Evolutionary conservation across 2,113 vertebrate genomes (phyloP).

Genomic region (Eclectus roratus): DNA sequence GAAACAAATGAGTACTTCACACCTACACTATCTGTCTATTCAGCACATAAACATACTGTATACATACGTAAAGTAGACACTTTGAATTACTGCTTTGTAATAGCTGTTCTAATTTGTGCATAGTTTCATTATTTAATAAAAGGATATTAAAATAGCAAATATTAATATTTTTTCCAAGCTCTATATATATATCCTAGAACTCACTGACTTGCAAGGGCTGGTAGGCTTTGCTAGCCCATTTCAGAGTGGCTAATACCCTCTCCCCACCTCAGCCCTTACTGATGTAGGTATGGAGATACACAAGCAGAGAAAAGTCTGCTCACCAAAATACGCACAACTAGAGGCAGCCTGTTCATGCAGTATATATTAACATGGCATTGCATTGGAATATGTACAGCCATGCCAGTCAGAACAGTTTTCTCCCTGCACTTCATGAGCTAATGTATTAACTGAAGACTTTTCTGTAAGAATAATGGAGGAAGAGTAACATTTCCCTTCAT

Average conservation of each 20-base stretch:
- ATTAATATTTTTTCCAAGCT: background rate
- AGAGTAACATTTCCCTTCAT: background rate
- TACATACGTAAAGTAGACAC: background rate
- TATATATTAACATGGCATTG: background rate
- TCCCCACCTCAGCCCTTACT: background rate
- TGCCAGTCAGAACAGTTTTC: background rate
- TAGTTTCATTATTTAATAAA: constrained; percentile 2
- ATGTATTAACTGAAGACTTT: background rate
- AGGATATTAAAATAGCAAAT: background rate
- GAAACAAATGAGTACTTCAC: constrained; percentile 31
- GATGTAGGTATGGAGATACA: background rate
- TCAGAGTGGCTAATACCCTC: background rate
- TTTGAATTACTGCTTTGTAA: constrained; percentile 4
- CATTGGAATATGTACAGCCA: background rate
- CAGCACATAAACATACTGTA: background rate
- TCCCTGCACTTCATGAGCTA: background rate
- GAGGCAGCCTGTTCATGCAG: background rate
- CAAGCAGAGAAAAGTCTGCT: background rate
- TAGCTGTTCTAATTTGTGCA: constrained; percentile 5
- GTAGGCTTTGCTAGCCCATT: background rate
- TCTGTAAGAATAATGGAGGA: background rate
- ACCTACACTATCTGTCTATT: constrained; percentile 13
- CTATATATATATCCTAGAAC: background rate
- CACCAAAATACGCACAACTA: background rate
- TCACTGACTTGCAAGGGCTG: background rate